phyloP scores from a whole-genome alignment of 2,113 vertebrate species.

The Raja brachyura region DNA sequence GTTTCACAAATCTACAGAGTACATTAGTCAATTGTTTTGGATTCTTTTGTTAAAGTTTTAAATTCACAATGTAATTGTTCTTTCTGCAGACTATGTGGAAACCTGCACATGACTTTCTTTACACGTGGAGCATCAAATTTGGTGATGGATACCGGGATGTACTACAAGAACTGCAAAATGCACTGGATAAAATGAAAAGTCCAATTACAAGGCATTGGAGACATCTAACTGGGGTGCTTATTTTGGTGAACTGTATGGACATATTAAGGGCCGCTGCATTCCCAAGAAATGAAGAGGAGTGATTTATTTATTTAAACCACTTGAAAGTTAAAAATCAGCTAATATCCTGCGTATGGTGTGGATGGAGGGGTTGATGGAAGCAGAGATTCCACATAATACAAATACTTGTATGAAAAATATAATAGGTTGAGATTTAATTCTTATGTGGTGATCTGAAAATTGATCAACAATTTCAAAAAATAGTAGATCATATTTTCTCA shows the following conservation, averaged over 20 bases:
- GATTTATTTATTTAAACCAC: background rate
- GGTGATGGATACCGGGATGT: slow-evolving; percentile 77
- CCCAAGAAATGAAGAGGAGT: slow-evolving; percentile 53
- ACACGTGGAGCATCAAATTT: slow-evolving; percentile 78
- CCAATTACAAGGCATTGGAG: slow-evolving; percentile 88
- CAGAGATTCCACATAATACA: background rate
- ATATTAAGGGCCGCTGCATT: slow-evolving; percentile 66
- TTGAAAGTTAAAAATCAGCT: background rate
- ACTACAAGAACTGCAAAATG: slow-evolving; percentile 83
- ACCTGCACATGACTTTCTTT: slow-evolving; percentile 93
- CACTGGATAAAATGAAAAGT: slow-evolving; percentile 90
- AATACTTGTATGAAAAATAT: background rate
- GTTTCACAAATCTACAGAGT: background rate
- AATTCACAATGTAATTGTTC: slow-evolving; percentile 34
- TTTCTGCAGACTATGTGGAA: slow-evolving; percentile 90
- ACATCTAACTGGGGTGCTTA: slow-evolving; percentile 78
- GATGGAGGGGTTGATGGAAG: background rate
- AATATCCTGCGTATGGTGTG: too few species aligned
- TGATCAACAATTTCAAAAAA: background rate
- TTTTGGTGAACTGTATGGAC: slow-evolving; percentile 84
- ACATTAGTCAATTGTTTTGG: background rate
- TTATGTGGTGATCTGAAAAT: background rate
- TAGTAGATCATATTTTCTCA: background rate
- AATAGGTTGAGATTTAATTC: background rate
- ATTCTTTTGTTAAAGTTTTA: background rate